Conservation (phyloP, 2,888 invertebrate species). For the Drosophila neonasuta region DNA sequence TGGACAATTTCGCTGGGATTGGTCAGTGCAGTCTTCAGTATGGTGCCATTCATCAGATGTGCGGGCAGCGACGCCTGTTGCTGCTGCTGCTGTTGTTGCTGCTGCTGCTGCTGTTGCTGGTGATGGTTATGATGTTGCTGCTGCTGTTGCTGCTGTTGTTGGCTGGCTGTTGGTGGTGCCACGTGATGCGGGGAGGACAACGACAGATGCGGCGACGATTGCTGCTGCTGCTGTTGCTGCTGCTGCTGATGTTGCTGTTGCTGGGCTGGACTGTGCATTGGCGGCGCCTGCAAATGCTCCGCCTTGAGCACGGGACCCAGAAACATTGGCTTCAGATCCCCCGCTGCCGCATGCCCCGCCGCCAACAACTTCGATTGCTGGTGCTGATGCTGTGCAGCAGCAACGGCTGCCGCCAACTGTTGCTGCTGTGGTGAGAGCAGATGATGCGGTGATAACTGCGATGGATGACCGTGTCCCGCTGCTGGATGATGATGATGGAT, state of each 20-base stretch:
- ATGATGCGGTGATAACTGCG: constrained; percentile 77
- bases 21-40: constrained; percentile 96
- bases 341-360: constrained; percentile 40
- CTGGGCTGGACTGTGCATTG: constrained; percentile 78
- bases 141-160: constrained; percentile 76
- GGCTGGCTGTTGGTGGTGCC: constrained; percentile 61
- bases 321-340: constrained; percentile 79
- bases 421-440: constrained; percentile 78
- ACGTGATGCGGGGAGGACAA: constrained; percentile 78
- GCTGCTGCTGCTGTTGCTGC: constrained; percentile 71
- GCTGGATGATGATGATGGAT: constrained; percentile 79
- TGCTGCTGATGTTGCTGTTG: constrained; percentile 74
- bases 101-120: constrained; percentile 55
- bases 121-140: constrained; percentile 78
- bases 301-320: constrained; percentile 77
- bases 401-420: constrained; percentile 78
- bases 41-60: constrained; percentile 94
- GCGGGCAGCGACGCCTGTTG: constrained; percentile 83
- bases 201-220: constrained; percentile 62
- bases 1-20: constrained; percentile 96
- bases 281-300: constrained; percentile 71
- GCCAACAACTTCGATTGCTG: constrained; percentile 76
- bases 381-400: constrained; percentile 78
- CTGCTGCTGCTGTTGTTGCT: constrained; percentile 65
- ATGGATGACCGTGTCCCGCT: constrained; percentile 80